phyloP scores from a whole-genome alignment of 2,888 invertebrate genomes.

The Hoplodrina ambigua region DNA sequence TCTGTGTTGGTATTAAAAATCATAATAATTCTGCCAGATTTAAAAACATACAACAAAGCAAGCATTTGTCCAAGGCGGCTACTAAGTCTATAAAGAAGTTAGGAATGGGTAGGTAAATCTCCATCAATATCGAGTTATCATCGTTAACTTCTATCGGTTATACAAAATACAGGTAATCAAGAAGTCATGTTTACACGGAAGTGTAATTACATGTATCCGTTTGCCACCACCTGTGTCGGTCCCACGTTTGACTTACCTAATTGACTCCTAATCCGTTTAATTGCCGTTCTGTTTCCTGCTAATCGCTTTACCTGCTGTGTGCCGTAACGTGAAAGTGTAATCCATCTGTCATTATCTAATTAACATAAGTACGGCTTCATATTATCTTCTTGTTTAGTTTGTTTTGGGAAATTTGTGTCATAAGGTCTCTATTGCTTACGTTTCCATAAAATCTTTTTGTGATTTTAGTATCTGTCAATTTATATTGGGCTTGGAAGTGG shows the following conservation, averaged over 20 bases:
- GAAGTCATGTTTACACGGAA: constrained; percentile 43
- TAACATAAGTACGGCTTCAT: constrained; percentile 1
- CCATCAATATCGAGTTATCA: not conserved
- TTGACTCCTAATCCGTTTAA: constrained; percentile 41
- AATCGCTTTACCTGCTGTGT: constrained; percentile 28
- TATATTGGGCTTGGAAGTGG: not conserved
- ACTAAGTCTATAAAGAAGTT: too few relatives aligned
- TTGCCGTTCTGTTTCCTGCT: constrained; percentile 48
- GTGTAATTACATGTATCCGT: constrained; percentile 36
- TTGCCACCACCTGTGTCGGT: constrained; percentile 44
- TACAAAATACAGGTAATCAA: not conserved
- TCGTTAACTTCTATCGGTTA: not conserved
- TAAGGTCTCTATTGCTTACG: not conserved
- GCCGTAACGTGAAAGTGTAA: constrained; percentile 47
- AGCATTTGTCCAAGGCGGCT: too few relatives aligned
- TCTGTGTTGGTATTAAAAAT: too few relatives aligned
- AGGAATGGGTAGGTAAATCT: not conserved
- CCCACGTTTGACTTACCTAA: constrained; percentile 52
- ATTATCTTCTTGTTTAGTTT: not conserved
- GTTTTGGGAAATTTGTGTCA: not conserved
- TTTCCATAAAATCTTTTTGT: too few relatives aligned
- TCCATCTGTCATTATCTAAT: constrained; percentile 28
- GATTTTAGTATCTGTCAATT: too few relatives aligned
- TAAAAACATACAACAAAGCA: too few relatives aligned
- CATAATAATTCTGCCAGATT: too few relatives aligned